Percentiles rank a stretch among this genome's conserved stretches.
Evolutionary conservation across 2,888 invertebrate species (phyloP).

Genomic region (Dione vanillae): DNA sequence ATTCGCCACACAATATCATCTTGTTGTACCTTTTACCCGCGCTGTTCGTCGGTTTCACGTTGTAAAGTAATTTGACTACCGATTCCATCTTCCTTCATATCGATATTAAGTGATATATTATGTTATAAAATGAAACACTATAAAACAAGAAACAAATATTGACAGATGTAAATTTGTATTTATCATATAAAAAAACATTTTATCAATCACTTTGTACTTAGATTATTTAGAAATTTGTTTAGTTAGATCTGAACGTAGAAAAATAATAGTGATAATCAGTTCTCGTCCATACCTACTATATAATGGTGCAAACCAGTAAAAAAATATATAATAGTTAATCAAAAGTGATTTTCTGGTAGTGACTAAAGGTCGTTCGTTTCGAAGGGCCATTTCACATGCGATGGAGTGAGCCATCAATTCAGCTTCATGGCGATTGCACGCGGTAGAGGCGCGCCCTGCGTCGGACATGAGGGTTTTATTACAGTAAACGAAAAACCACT

Average conservation of each 20-base stretch:
- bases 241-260: no score
- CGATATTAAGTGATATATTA: no score
- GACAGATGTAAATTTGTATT: not conserved
- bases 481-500: conserved; percentile 74
- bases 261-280: no score
- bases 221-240: no score
- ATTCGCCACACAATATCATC: not conserved
- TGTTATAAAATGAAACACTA: no score
- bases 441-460: conserved; percentile 61
- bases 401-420: conserved; percentile 83
- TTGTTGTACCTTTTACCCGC: conserved; percentile 1
- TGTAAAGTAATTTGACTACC: conserved; percentile 16
- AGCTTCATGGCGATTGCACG: conserved; percentile 79
- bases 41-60: not conserved
- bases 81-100: no score
- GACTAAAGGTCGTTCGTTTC: conserved; percentile 76
- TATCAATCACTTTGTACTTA: no score
- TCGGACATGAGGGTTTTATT: conserved; percentile 80
- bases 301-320: no score
- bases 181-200: not conserved
- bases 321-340: conserved; percentile 66
- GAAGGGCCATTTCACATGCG: conserved; percentile 81
- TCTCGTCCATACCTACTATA: no score
- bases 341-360: conserved; percentile 81
- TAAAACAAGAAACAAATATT: not conserved